phyloP scores from a whole-genome alignment of 2,888 invertebrate species.

The Tiliacea citrago region DNA sequence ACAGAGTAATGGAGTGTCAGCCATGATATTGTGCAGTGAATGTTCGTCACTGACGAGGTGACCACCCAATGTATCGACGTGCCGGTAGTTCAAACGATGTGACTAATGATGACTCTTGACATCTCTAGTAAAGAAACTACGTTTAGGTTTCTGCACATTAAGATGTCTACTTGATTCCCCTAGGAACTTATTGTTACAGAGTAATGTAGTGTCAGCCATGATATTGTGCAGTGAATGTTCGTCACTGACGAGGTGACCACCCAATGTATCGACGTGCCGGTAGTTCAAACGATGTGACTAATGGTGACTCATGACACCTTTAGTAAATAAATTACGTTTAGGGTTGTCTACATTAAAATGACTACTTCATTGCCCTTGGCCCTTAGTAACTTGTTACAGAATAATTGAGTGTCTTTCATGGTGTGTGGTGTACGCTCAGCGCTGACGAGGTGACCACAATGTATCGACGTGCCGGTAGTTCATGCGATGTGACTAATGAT shows the following conservation, averaged over 20 bases:
- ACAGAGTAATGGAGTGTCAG: constrained; percentile 24
- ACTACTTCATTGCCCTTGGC: not conserved
- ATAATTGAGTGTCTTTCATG: constrained; percentile 21
- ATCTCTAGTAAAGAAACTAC: not conserved
- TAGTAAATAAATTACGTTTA: not conserved
- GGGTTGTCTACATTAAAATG: constrained; percentile 1
- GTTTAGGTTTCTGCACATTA: not conserved
- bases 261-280: not conserved
- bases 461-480: constrained; percentile 22
- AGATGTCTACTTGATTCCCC: too few species aligned
- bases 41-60: constrained; percentile 16
- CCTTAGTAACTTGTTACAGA: constrained; percentile 11
- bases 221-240: constrained; percentile 24
- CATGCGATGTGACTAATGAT: constrained; percentile 8
- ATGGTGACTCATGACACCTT: too few species aligned
- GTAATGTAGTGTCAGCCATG: constrained; percentile 18
- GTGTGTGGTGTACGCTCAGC: constrained; percentile 24
- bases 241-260: constrained; percentile 6
- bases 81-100: constrained; percentile 19
- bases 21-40: constrained; percentile 19
- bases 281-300: too few species aligned
- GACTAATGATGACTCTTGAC: constrained; percentile 8
- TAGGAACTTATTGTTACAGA: constrained; percentile 9
- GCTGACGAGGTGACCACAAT: constrained; percentile 12
- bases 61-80: constrained; percentile 16